A percentile compares a stretch with the other conserved stretches of the same genome.
phyloP scores from a whole-genome alignment of 2,888 invertebrate species.

The Cephus pulcher region DNA sequence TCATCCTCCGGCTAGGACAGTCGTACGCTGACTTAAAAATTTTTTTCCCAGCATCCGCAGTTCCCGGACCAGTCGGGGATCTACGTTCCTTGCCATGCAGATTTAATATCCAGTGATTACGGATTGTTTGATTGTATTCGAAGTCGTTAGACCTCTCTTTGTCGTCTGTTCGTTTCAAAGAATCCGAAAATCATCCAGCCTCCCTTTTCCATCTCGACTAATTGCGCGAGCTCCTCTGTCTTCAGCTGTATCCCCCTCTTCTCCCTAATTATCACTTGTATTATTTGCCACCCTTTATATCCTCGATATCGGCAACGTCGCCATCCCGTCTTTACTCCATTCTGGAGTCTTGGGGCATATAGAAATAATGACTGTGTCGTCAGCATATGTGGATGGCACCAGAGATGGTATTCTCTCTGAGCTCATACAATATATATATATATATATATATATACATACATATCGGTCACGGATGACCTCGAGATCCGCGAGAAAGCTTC shows the following conservation, averaged over 20 bases:
- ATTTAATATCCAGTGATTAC: constrained; percentile 20
- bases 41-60: neutral
- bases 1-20: neutral
- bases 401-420: neutral
- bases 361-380: neutral
- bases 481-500: neutral
- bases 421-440: neutral
- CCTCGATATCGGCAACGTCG: neutral
- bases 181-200: neutral
- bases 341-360: neutral
- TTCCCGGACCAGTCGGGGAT: neutral
- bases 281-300: neutral
- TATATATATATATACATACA: too few relatives aligned
- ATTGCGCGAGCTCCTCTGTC: constrained; percentile 25
- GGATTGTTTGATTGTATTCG: constrained; percentile 27
- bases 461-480: neutral
- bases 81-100: neutral
- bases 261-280: neutral
- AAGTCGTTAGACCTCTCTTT: constrained; percentile 25
- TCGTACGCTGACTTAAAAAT: neutral
- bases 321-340: neutral
- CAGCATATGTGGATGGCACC: neutral
- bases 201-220: constrained; percentile 36
- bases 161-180: constrained; percentile 5
- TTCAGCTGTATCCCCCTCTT: constrained; percentile 1